Conservation (phyloP, 2,888 invertebrate species). For the Apamea monoglypha region DNA sequence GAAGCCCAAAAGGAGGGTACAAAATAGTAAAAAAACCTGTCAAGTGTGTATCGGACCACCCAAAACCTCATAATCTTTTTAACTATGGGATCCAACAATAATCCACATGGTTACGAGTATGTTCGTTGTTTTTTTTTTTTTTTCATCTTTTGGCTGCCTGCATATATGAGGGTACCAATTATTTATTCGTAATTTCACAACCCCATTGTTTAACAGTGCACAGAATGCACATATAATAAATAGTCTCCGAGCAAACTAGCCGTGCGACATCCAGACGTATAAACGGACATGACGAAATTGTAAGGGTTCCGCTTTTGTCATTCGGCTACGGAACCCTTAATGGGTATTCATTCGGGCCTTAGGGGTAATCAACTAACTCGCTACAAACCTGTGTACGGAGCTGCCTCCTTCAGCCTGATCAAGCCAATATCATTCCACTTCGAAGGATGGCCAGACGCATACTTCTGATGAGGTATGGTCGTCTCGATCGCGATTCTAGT, state of each 20-base stretch:
- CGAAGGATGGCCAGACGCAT: neutral
- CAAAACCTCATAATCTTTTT: neutral
- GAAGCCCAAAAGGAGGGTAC: neutral
- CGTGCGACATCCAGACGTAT: neutral
- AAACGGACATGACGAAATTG: neutral
- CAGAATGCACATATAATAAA: no score
- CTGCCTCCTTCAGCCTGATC: slow-evolving; percentile 43
- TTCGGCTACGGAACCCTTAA: neutral
- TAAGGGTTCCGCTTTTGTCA: neutral
- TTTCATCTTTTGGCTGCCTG: neutral
- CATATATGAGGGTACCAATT: no score
- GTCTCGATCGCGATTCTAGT: slow-evolving; percentile 48
- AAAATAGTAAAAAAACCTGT: neutral
- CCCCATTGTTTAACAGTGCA: neutral
- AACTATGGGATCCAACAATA: neutral
- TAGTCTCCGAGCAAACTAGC: no score
- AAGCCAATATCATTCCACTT: slow-evolving; percentile 48
- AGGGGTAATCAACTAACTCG: neutral
- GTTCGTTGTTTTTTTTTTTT: neutral
- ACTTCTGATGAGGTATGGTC: slow-evolving; percentile 40
- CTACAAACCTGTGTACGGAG: slow-evolving; percentile 53
- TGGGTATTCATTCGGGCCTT: no score
- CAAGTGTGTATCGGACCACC: neutral
- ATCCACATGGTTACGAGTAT: neutral
- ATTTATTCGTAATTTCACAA: neutral